phyloP scores from a whole-genome alignment of 2,797 vertebrate species.

The Pseudomugil tenellus region DNA sequence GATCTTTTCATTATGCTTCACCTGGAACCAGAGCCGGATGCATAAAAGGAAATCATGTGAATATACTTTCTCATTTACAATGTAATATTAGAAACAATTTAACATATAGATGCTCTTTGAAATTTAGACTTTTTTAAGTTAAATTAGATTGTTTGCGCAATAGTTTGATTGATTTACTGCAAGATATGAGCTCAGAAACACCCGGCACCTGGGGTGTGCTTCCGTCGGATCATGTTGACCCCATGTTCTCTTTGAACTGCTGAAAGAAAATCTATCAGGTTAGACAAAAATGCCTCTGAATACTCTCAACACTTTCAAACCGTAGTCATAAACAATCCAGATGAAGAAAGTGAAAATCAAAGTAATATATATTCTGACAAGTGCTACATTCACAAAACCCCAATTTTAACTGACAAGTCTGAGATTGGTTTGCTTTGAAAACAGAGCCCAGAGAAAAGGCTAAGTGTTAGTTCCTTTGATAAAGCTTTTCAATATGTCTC shows the following conservation, averaged over 20 bases:
- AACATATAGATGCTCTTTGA: neutral
- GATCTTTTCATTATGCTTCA: neutral
- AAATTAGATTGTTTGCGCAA: neutral
- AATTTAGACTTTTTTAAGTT: neutral
- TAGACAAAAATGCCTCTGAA: neutral
- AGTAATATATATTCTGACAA: slow-evolving; percentile 19
- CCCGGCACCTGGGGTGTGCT: neutral
- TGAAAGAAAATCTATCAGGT: neutral
- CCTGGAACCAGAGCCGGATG: neutral
- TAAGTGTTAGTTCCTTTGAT: slow-evolving; percentile 31
- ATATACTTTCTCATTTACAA: neutral
- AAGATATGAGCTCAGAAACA: neutral
- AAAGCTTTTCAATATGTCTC: slow-evolving; percentile 72
- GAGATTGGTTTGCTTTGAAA: slow-evolving; percentile 35
- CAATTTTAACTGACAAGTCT: slow-evolving; percentile 40
- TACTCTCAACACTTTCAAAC: neutral
- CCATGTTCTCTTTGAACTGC: neutral
- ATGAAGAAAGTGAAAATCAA: slow-evolving; percentile 7
- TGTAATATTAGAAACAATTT: neutral
- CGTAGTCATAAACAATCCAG: neutral
- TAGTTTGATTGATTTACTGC: neutral
- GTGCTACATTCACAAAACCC: slow-evolving; percentile 11
- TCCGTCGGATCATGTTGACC: neutral
- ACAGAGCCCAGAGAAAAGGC: slow-evolving; percentile 25
- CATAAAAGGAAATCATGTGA: neutral